Evolutionary conservation across 2,888 invertebrate genomes (phyloP).

Genomic region (Leptogaster cylindrica): DNA sequence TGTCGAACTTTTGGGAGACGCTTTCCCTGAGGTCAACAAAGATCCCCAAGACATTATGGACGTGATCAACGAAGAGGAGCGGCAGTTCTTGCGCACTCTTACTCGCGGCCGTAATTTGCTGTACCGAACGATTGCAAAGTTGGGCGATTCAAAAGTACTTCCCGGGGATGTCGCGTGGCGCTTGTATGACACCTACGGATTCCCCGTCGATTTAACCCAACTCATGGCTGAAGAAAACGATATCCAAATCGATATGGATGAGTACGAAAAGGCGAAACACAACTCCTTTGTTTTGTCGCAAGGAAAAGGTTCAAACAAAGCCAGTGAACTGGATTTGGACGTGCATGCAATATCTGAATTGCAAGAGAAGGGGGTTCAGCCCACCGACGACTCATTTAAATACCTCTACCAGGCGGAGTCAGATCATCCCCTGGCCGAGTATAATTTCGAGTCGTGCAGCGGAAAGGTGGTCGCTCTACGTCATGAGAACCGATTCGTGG

Average conservation of each 20-base stretch:
- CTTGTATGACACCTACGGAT: slow-evolving; percentile 98
- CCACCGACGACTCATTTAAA: slow-evolving; percentile 91
- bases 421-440: slow-evolving; percentile 72
- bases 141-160: slow-evolving; percentile 73
- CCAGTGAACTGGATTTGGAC: slow-evolving; percentile 87
- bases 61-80: slow-evolving; percentile 96
- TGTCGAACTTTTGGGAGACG: slow-evolving; percentile 79
- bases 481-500: slow-evolving; percentile 82
- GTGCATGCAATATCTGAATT: slow-evolving; percentile 94
- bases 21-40: slow-evolving; percentile 82
- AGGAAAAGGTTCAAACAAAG: slow-evolving; percentile 79
- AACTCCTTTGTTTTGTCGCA: slow-evolving; percentile 88
- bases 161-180: slow-evolving; percentile 99
- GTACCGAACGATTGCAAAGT: slow-evolving; percentile 86
- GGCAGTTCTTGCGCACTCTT: slow-evolving; percentile 95
- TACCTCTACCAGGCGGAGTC: slow-evolving; percentile 81
- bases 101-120: slow-evolving; percentile 87
- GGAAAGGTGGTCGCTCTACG: slow-evolving; percentile 84
- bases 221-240: slow-evolving; percentile 98
- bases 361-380: slow-evolving; percentile 74
- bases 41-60: slow-evolving; percentile 92
- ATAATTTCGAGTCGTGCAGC: slow-evolving; percentile 75
- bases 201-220: slow-evolving; percentile 96
- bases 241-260: slow-evolving; percentile 82
- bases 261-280: slow-evolving; percentile 92